Percentiles rank a stretch among this genome's conserved stretches.
These are phyloP conservation scores for Lordiphosa fenestrarum DNA, from an alignment of 2,888 invertebrate genomes.

Conservation along the genomic window DNA sequence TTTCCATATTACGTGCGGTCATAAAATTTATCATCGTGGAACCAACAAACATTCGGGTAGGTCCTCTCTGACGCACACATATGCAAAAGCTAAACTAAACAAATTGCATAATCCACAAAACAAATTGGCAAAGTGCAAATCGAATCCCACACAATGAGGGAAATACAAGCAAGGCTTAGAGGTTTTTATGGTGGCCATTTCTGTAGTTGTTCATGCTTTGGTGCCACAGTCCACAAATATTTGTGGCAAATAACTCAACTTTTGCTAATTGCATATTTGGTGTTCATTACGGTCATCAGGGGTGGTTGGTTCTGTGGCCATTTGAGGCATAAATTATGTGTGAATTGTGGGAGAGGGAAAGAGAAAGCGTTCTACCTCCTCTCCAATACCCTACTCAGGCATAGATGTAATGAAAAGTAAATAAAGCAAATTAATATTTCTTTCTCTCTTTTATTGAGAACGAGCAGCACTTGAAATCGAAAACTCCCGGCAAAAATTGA, in stretches of 20 bases:
- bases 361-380: constrained; percentile 14
- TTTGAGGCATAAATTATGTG: constrained; percentile 26
- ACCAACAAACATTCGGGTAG: constrained; percentile 4
- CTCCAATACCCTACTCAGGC: constrained; percentile 6
- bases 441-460: not conserved
- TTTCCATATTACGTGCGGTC: too few relatives aligned
- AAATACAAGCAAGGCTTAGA: too few relatives aligned
- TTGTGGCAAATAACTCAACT: too few relatives aligned
- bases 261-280: too few relatives aligned
- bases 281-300: constrained; percentile 66
- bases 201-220: too few relatives aligned
- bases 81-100: constrained; percentile 54
- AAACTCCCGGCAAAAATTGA: too few relatives aligned
- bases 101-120: constrained; percentile 62
- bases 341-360: constrained; percentile 1
- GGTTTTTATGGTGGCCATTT: too few relatives aligned
- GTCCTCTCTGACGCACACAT: constrained; percentile 2
- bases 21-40: too few relatives aligned
- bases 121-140: too few relatives aligned
- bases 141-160: too few relatives aligned
- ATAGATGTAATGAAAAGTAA: constrained; percentile 49
- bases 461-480: constrained; percentile 1
- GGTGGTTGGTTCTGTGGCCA: constrained; percentile 23
- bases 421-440: constrained; percentile 37
- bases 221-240: too few relatives aligned